Base-by-base conservation (phyloP, 2,797 vertebrate species). In the Cygnus olor region DNA sequence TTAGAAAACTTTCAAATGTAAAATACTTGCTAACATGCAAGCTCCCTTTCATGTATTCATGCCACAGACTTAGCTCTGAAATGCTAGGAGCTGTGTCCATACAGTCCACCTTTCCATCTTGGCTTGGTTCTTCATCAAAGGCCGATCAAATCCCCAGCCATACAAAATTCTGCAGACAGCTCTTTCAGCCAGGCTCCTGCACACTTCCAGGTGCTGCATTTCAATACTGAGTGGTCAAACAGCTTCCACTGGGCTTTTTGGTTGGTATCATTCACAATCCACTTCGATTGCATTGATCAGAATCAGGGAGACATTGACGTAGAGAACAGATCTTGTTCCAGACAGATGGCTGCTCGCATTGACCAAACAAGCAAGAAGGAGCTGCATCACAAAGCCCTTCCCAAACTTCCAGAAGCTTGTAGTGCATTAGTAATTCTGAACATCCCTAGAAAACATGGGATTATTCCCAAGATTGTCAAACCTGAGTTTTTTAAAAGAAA, bases 1-100 rank as follows among this genome's bases (percentile, higher is more conserved):
- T 89, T 80, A 81, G 51, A 93, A 95, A 94, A 94, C 51, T 76
- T 95, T 45, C 61, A 54, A 28, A 51, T 78, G 44, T 70, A 84
- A 88, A 90, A 89, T 38, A 74, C 57, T n/a, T 73, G 57, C 81
- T 92, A 87, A 60, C 12, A n/a, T 12, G 24, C 32, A 79, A 78
- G 57, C 47, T 80, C 25, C 16, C 57, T 80, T 81, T 94, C 68
- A 85, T 34, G 27, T 47, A 61, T 53, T 74, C 21, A 25, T 15
- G 57, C 40, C 53, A 47, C 47, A 57, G 66, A 53, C 19, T 76
- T 27, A 27, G 47, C 64, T 86, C 73, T 63, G 69, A 34, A 72
- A 58, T 18, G 38, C 58, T 68, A 66, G n/a, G 64, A 80, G 27
- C 3, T 54, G 53, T 77, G 0, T 47, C 70, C 57, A 61, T 14